phyloP scores from a whole-genome alignment of 2,797 vertebrate genomes.

The Gouania willdenowi region DNA sequence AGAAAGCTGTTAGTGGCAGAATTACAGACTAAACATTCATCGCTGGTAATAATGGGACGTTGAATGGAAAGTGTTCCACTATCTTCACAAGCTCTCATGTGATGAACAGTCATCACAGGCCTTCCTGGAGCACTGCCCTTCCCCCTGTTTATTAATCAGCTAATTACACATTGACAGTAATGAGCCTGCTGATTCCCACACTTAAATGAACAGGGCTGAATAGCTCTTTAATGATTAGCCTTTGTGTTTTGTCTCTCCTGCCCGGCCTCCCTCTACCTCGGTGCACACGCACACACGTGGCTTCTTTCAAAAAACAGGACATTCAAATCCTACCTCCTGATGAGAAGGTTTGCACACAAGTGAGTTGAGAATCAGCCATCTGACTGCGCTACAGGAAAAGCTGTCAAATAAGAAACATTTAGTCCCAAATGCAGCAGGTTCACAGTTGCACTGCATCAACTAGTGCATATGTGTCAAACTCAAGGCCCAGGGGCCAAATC shows the following conservation, averaged over 20 bases:
- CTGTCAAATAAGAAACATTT: slow-evolving; percentile 14
- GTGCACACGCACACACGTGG: background rate
- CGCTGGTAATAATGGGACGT: slow-evolving; percentile 67
- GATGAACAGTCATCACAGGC: slow-evolving; percentile 78
- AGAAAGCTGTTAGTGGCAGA: slow-evolving; percentile 50
- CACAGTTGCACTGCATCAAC: too few species aligned
- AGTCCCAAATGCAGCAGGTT: slow-evolving; percentile 23
- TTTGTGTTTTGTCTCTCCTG: slow-evolving; percentile 58
- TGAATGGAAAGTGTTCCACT: slow-evolving; percentile 70
- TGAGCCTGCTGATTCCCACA: slow-evolving; percentile 80
- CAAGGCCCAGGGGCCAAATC: too few species aligned
- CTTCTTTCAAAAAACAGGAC: slow-evolving; percentile 30
- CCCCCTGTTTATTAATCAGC: slow-evolving; percentile 84
- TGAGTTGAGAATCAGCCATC: slow-evolving; percentile 27
- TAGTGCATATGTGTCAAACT: too few species aligned
- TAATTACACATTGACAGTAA: slow-evolving; percentile 85
- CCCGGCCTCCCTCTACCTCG: slow-evolving; percentile 7
- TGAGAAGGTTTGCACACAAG: slow-evolving; percentile 36
- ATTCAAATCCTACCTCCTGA: slow-evolving; percentile 52
- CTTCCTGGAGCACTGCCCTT: slow-evolving; percentile 64
- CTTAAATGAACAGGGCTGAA: slow-evolving; percentile 80
- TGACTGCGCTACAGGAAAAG: slow-evolving; percentile 27
- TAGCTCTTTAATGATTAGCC: slow-evolving; percentile 81
- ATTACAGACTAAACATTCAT: slow-evolving; percentile 57
- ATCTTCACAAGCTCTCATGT: slow-evolving; percentile 76